Conservation (phyloP, 2,113 vertebrate species). For the Halichoeres trimaculatus region DNA sequence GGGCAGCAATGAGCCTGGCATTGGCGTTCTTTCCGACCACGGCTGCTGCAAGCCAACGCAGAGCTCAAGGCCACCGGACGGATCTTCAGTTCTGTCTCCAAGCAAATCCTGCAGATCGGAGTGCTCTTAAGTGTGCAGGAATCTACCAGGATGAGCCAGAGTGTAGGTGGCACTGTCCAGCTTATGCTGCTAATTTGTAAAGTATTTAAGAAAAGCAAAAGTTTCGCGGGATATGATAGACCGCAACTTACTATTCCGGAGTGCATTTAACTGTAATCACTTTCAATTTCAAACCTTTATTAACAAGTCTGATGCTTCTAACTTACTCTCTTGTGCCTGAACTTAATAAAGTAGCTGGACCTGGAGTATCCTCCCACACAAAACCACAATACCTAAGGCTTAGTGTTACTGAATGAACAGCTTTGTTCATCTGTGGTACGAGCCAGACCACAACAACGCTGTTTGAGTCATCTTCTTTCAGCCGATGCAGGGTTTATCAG, state of each 20-base stretch:
- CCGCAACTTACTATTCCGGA: too few species aligned
- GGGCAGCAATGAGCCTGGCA: slow-evolving; percentile 54
- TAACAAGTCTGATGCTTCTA: not conserved
- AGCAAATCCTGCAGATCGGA: slow-evolving; percentile 12
- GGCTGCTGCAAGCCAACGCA: slow-evolving; percentile 45
- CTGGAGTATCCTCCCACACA: not conserved
- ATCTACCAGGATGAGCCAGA: slow-evolving; percentile 2
- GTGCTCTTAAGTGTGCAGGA: slow-evolving; percentile 20
- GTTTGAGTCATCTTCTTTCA: slow-evolving; percentile 43
- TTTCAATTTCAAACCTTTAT: not conserved
- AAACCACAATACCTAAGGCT: slow-evolving; percentile 14
- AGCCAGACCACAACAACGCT: not conserved
- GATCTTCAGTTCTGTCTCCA: slow-evolving; percentile 15
- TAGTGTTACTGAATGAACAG: slow-evolving; percentile 40
- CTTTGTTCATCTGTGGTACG: slow-evolving; percentile 8
- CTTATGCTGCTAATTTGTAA: not conserved
- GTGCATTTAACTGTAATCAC: too few species aligned
- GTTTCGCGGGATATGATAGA: too few species aligned
- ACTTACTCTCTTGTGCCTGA: not conserved
- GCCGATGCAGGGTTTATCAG: slow-evolving; percentile 21
- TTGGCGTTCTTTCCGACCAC: slow-evolving; percentile 64
- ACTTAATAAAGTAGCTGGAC: slow-evolving; percentile 1
- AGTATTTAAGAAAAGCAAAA: too few species aligned
- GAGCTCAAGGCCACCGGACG: slow-evolving; percentile 41
- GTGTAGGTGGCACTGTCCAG: not conserved